Base-by-base conservation (phyloP, 1,140 invertebrate species). In the Papilio aristodemus region DNA sequence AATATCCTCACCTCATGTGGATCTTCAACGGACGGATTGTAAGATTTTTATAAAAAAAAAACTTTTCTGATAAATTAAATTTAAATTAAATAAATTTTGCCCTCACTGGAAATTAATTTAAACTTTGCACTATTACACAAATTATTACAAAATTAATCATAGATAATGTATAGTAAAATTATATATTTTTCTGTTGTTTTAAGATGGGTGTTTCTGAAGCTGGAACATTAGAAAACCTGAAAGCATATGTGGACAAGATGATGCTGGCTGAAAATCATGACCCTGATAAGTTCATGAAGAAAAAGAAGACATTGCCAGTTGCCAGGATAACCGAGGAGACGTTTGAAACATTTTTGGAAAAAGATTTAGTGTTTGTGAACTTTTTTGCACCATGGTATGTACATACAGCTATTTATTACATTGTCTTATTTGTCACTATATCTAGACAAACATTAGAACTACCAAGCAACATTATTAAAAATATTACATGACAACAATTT, bases 241-340 rank as follows among this genome's bases (percentile, higher is more conserved):
- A 85, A 67, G 68, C 68, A 4, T 91, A 82, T 74, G 81, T 91
- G 11, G 81, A 90, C 25, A 88, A 80, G 72, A 91, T 91, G 89
- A 59, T 86, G 6, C 75, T 90, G 4, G 67, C 85, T 6, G 89
- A 91, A 71, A 91, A 90, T 74, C 87, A 91, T 74, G 86, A 91
- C 50, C 89, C 89, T 1, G 86, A 90, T 1, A 89, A 90, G 67
- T 91, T 90, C 64, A 80, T 91, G 77, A 88, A 83, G 73, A 90
- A 85, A 66, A 86, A 88, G 71, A 91, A 90, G 71, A 81, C 76
- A 3, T 60, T 90, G 8, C 89, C 89, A 10, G 87, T 91, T 4
- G 89, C 87, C 11, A 86, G 89, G 69, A 89, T 91, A 75, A 83
- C 87, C 0, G 89, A 91, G 64, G 87, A 91, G 63, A 90, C 89